A percentile compares a stretch with the other conserved stretches of the same genome.
These are phyloP conservation scores for Hedya salicella DNA, from an alignment of 2,888 invertebrate species.

Conservation along the genomic window DNA sequence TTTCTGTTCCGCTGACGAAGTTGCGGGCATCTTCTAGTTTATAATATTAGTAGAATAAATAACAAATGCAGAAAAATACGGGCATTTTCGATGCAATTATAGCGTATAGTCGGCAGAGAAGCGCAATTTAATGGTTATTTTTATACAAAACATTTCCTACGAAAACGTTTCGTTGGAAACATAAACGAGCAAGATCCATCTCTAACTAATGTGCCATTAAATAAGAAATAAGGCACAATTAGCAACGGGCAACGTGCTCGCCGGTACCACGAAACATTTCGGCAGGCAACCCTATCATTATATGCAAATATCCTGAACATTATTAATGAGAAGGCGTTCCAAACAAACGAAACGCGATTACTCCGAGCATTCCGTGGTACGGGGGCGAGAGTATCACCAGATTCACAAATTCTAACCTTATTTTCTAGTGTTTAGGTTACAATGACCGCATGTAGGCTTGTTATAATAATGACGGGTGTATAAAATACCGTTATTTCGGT, in stretches of 20 bases:
- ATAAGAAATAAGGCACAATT: constrained; percentile 28
- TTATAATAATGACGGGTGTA: constrained; percentile 63
- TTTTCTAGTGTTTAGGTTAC: neutral
- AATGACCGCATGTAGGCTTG: constrained; percentile 48
- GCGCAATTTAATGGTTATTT: neutral
- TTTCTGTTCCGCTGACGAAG: no score
- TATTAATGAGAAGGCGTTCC: constrained; percentile 48
- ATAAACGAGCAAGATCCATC: constrained; percentile 23
- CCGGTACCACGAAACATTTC: constrained; percentile 53
- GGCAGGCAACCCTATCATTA: constrained; percentile 60
- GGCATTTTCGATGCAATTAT: no score
- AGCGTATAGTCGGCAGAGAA: neutral
- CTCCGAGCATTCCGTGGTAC: constrained; percentile 53
- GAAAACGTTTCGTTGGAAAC: constrained; percentile 4
- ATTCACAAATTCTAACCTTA: constrained; percentile 17
- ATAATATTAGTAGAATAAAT: no score
- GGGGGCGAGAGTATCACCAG: constrained; percentile 22
- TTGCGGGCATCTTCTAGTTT: no score
- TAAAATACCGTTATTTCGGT: constrained; percentile 68
- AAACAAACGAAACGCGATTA: constrained; percentile 56
- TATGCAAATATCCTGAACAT: constrained; percentile 61
- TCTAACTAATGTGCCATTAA: constrained; percentile 53
- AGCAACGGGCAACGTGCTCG: constrained; percentile 18
- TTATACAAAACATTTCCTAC: neutral
- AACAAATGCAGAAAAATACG: no score